phyloP scores from a whole-genome alignment of 2,888 invertebrate species.

The Ormyrus labotus region DNA sequence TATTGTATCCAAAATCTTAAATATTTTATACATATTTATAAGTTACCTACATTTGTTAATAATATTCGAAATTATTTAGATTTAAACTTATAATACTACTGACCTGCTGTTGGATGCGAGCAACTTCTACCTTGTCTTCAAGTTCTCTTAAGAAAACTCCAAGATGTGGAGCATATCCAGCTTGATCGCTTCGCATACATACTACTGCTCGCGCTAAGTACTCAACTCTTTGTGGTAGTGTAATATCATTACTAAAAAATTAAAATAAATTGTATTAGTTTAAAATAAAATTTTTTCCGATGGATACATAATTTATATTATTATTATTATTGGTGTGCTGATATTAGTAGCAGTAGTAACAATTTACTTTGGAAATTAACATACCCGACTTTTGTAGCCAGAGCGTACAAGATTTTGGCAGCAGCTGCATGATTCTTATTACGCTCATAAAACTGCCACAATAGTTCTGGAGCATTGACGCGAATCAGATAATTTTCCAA shows the following conservation, averaged over 20 bases:
- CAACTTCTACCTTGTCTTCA: constrained; percentile 95
- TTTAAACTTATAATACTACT: background rate
- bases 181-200: constrained; percentile 93
- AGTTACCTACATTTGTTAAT: constrained; percentile 4
- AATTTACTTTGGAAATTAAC: constrained; percentile 24
- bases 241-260: constrained; percentile 81
- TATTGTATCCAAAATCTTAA: constrained; percentile 82
- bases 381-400: constrained; percentile 86
- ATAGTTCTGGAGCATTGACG: constrained; percentile 76
- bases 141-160: constrained; percentile 91
- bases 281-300: background rate
- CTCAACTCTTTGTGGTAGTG: constrained; percentile 88
- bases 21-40: too few relatives aligned
- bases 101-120: constrained; percentile 85
- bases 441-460: constrained; percentile 98
- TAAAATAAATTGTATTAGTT: background rate
- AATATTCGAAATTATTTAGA: constrained; percentile 24
- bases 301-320: background rate
- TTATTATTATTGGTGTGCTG: too few relatives aligned
- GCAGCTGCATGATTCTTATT: constrained; percentile 94
- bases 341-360: background rate
- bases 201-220: constrained; percentile 96
- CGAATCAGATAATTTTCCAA: constrained; percentile 85
- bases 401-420: constrained; percentile 90
- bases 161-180: constrained; percentile 83